phyloP scores from a whole-genome alignment of 2,113 vertebrate species.

The Fukomys damarensis region DNA sequence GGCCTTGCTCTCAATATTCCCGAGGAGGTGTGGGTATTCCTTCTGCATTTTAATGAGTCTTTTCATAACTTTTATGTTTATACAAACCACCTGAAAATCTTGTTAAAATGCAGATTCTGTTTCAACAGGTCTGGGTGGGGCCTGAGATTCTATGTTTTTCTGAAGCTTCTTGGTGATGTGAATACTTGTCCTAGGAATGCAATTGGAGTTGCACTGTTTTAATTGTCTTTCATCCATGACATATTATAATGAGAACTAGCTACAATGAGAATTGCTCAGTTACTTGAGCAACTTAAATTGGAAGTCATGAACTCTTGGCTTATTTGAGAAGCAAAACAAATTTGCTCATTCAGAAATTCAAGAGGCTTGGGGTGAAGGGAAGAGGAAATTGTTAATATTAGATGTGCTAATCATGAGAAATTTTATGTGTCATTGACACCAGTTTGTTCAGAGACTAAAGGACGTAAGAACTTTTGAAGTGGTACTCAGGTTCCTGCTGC shows the following conservation, averaged over 20 bases:
- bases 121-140: background rate
- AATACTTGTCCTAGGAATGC: background rate
- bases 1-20: background rate
- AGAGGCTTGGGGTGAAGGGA: background rate
- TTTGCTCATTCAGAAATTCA: constrained; percentile 75
- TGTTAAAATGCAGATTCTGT: constrained; percentile 20
- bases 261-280: constrained; percentile 15
- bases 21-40: background rate
- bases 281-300: constrained; percentile 14
- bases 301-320: constrained; percentile 12
- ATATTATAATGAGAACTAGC: background rate
- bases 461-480: constrained; percentile 84
- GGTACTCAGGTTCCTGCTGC: constrained; percentile 83
- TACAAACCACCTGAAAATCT: constrained; percentile 28
- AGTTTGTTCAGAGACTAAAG: constrained; percentile 71
- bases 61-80: constrained; percentile 28
- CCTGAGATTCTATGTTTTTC: background rate
- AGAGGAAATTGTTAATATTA: constrained; percentile 66
- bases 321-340: constrained; percentile 26
- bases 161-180: background rate
- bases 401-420: constrained; percentile 69
- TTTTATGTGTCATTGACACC: constrained; percentile 72
- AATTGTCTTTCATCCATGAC: background rate
- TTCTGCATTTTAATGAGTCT: constrained; percentile 4
- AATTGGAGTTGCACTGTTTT: background rate